Evolutionary conservation across 2,113 vertebrate species (phyloP).

Genomic region (Eonycteris spelaea): DNA sequence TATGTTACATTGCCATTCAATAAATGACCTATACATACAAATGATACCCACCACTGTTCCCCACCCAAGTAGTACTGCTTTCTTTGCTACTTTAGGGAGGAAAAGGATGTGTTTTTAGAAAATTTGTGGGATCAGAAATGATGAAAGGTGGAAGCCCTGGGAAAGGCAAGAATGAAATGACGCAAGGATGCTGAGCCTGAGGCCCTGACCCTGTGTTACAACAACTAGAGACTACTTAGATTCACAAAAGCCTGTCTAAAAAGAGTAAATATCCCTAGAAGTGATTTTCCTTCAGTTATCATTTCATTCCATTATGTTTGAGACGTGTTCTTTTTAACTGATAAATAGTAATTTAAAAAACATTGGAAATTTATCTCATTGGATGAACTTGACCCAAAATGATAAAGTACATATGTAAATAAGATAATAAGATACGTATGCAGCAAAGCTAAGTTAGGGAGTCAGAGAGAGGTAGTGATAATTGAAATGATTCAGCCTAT

Average conservation of each 20-base stretch:
- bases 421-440: background rate
- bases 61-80: background rate
- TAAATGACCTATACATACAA: background rate
- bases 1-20: background rate
- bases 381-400: background rate
- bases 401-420: background rate
- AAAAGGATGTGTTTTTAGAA: background rate
- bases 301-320: constrained; percentile 24
- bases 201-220: background rate
- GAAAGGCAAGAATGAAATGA: constrained; percentile 31
- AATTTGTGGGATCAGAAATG: constrained; percentile 18
- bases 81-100: background rate
- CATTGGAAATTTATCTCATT: constrained; percentile 8
- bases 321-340: constrained; percentile 25
- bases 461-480: background rate
- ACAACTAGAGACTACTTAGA: background rate
- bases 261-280: background rate
- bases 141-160: background rate
- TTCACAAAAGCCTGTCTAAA: background rate
- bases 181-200: background rate
- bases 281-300: background rate
- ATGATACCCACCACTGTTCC: background rate
- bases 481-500: background rate
- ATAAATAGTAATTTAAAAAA: constrained; percentile 33
- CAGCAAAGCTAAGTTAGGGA: background rate